Evolutionary conservation across 2,888 invertebrate genomes (phyloP).

Genomic region (Oxyteleia sp.): DNA sequence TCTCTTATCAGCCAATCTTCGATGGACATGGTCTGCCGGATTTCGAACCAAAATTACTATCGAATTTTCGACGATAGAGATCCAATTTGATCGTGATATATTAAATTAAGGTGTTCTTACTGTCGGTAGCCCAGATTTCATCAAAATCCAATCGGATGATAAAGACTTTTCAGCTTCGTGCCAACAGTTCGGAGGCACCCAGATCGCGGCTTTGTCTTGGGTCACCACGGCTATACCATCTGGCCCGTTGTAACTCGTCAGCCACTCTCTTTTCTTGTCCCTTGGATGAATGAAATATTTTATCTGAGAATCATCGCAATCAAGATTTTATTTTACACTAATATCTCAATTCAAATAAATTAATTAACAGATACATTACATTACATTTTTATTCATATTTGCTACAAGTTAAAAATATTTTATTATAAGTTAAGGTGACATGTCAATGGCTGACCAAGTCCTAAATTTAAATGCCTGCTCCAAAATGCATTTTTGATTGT

Average conservation of each 20-base stretch:
- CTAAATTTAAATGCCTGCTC: too few species aligned
- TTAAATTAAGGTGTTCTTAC: slow-evolving; percentile 47
- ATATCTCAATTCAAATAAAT: too few species aligned
- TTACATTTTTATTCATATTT: too few species aligned
- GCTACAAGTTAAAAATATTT: too few species aligned
- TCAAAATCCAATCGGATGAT: slow-evolving; percentile 69
- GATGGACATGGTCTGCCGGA: slow-evolving; percentile 50
- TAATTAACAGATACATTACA: too few species aligned
- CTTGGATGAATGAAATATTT: slow-evolving; percentile 68
- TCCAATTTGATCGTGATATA: not conserved
- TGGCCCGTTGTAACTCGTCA: slow-evolving; percentile 61
- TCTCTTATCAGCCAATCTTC: slow-evolving; percentile 67
- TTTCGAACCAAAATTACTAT: slow-evolving; percentile 7
- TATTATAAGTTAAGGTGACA: too few species aligned
- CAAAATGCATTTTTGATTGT: too few species aligned
- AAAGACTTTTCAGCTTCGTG: slow-evolving; percentile 65
- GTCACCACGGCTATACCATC: slow-evolving; percentile 71
- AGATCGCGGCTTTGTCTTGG: slow-evolving; percentile 72
- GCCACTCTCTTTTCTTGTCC: slow-evolving; percentile 71
- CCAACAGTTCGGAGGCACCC: slow-evolving; percentile 60
- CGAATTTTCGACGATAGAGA: not conserved
- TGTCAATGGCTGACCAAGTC: too few species aligned
- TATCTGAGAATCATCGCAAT: slow-evolving; percentile 40
- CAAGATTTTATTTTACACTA: slow-evolving; percentile 4
- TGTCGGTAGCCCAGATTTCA: slow-evolving; percentile 62